These are phyloP conservation scores for Pogonocichla stellata DNA, from an alignment of 2,113 vertebrate species.

Conservation along the genomic window DNA sequence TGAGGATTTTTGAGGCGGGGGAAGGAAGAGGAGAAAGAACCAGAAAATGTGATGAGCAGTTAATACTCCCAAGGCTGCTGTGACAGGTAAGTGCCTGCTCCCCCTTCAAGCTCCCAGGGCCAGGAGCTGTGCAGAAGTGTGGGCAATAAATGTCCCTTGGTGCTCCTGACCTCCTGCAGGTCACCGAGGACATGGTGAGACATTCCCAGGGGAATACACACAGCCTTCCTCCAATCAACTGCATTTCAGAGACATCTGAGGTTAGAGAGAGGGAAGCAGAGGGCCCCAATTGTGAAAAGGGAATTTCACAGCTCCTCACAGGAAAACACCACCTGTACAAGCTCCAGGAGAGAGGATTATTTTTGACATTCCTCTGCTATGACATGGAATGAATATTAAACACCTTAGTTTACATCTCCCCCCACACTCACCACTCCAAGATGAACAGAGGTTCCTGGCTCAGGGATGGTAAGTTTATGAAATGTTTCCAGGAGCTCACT, in stretches of 20 bases:
- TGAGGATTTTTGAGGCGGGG: not conserved
- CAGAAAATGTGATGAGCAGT: not conserved
- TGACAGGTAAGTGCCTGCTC: not conserved
- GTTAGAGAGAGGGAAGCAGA: not conserved
- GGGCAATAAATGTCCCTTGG: not conserved
- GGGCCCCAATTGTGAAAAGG: not conserved
- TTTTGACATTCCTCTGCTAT: not conserved
- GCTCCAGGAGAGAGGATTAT: not conserved
- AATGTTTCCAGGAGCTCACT: constrained; percentile 89
- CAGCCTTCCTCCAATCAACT: not conserved
- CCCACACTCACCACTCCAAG: constrained; percentile 88
- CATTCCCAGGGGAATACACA: not conserved
- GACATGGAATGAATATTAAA: not conserved
- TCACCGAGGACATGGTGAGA: not conserved
- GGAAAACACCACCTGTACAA: not conserved
- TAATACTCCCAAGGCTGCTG: not conserved
- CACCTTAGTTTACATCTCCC: not conserved
- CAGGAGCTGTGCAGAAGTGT: not conserved
- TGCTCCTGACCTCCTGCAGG: not conserved
- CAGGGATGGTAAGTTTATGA: constrained; percentile 85
- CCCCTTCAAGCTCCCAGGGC: not conserved
- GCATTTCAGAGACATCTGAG: not conserved
- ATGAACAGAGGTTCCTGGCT: constrained; percentile 87
- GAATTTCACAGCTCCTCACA: constrained; percentile 9
- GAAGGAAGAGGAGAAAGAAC: not conserved